phyloP scores from a whole-genome alignment of 2,797 vertebrate genomes.

The Onychomys leucogaster region DNA sequence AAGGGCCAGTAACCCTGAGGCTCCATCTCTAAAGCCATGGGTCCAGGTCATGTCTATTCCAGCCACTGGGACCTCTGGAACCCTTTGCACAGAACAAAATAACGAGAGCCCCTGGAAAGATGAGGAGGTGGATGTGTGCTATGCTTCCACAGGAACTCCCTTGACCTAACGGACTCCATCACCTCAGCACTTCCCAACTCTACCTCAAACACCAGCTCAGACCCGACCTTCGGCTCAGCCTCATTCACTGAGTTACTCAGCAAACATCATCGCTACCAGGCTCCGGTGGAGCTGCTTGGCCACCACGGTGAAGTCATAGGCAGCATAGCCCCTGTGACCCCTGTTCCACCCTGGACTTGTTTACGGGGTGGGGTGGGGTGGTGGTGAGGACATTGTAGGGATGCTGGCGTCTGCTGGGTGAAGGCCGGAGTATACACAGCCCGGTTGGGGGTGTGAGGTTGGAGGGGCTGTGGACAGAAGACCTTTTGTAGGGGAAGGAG shows the following conservation, averaged over 20 bases:
- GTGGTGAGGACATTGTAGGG: not conserved
- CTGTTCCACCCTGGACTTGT: not conserved
- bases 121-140: accelerated
- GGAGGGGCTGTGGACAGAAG: not conserved
- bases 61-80: not conserved
- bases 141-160: accelerated
- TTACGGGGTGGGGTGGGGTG: not conserved
- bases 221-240: not conserved
- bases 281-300: accelerated
- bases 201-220: not conserved
- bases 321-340: accelerated
- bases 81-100: not conserved
- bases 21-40: not conserved
- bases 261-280: not conserved
- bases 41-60: not conserved
- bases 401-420: not conserved
- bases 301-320: not conserved
- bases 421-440: not conserved
- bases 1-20: not conserved
- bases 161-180: too few relatives aligned
- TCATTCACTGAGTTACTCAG: not conserved
- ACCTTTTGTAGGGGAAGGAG: not conserved
- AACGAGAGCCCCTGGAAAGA: not conserved
- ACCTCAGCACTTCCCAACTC: not conserved
- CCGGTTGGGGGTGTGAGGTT: accelerated